Evolutionary conservation across 2,113 vertebrate genomes (phyloP).

Genomic region (Cottus gobio): DNA sequence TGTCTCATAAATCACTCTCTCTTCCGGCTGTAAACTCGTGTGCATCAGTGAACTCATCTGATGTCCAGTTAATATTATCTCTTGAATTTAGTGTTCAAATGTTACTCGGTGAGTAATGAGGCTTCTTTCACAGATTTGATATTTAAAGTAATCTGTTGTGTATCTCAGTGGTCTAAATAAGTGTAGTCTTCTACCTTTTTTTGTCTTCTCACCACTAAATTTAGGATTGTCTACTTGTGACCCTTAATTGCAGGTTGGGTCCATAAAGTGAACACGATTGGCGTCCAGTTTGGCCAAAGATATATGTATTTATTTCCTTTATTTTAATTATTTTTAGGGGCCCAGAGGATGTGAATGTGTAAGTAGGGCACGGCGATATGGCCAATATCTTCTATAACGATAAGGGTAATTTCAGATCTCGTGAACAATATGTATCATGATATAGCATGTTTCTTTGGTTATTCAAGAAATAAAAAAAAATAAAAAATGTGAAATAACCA

Average conservation of each 20-base stretch:
- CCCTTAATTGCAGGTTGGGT: background rate
- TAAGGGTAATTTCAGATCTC: too few relatives aligned
- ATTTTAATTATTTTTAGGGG: background rate
- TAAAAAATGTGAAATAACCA: background rate
- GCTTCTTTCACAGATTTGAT: background rate
- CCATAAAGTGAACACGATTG: background rate
- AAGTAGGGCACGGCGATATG: background rate
- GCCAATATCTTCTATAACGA: background rate
- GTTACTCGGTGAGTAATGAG: background rate
- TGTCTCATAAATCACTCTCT: constrained; percentile 18
- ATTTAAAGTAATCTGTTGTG: background rate
- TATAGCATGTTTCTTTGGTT: background rate
- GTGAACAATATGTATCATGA: background rate
- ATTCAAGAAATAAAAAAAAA: background rate
- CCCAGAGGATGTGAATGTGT: background rate
- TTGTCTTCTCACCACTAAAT: background rate
- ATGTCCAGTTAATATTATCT: background rate
- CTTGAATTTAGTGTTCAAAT: background rate
- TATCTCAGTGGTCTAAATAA: background rate
- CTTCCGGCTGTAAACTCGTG: background rate
- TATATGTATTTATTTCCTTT: too few relatives aligned
- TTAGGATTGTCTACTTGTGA: background rate
- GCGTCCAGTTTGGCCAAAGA: background rate
- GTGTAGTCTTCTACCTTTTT: background rate
- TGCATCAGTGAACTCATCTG: constrained; percentile 1